Percentiles rank a stretch among this genome's conserved stretches.
These are phyloP conservation scores for Nesometra sesokonis DNA, from an alignment of 35 echinoderm and acorn worm species.

Conservation along the genomic window DNA sequence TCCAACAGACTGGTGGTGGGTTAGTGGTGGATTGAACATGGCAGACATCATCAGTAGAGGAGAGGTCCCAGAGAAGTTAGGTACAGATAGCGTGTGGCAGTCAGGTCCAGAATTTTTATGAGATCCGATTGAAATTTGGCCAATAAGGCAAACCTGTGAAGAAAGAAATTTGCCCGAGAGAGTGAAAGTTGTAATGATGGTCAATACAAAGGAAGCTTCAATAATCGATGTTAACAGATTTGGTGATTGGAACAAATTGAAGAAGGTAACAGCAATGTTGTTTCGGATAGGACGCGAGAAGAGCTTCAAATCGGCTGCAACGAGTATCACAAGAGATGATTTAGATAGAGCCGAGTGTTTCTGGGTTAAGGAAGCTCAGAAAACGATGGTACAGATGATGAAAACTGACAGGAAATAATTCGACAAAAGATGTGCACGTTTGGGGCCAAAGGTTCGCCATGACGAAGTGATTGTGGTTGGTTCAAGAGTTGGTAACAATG, in stretches of 20 bases:
- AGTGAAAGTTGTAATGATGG: slow-evolving; percentile 8
- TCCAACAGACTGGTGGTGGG: slow-evolving; percentile 50
- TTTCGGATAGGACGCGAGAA: neutral
- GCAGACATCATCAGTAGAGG: slow-evolving; percentile 39
- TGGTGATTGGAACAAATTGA: slow-evolving; percentile 17
- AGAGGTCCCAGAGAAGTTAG: neutral
- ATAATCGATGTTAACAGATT: slow-evolving; percentile 13
- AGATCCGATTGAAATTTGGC: slow-evolving; percentile 13
- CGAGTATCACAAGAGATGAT: slow-evolving; percentile 12
- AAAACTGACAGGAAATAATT: slow-evolving; percentile 3
- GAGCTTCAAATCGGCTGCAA: neutral
- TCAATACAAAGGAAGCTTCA: neutral
- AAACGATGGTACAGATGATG: neutral
- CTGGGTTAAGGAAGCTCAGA: slow-evolving; percentile 36
- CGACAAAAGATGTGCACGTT: neutral
- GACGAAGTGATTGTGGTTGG: slow-evolving; percentile 36
- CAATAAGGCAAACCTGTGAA: slow-evolving; percentile 27
- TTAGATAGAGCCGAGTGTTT: slow-evolving; percentile 15
- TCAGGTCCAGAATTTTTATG: slow-evolving; percentile 29
- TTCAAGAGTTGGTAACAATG: slow-evolving; percentile 2
- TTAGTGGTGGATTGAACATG: slow-evolving; percentile 9
- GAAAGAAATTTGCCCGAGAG: slow-evolving; percentile 5
- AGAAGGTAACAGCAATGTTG: slow-evolving; percentile 26
- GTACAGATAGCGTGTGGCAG: slow-evolving; percentile 21
- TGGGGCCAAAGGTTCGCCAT: slow-evolving; percentile 20